These are phyloP conservation scores for Aselliscus stoliczkanus DNA, from an alignment of 2,797 vertebrate genomes.

Conservation along the genomic window DNA sequence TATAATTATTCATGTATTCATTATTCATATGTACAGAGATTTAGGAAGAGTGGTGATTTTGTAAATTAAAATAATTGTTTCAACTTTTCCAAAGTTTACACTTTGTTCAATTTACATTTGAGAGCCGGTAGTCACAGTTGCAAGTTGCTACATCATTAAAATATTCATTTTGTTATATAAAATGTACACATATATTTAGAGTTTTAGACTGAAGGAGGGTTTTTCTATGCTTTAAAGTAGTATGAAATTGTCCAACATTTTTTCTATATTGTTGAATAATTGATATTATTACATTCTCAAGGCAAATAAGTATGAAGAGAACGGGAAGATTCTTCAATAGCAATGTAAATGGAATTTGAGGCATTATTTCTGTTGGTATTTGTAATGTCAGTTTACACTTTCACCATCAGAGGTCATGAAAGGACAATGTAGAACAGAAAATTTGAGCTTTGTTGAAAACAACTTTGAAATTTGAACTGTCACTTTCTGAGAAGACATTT, in stretches of 20 bases:
- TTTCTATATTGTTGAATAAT: not conserved
- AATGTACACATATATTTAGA: not conserved
- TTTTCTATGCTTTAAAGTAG: not conserved
- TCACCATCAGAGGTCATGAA: slow-evolving; percentile 75
- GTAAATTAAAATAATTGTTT: not conserved
- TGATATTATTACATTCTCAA: not conserved
- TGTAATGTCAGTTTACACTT: slow-evolving; percentile 64
- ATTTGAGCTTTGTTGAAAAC: slow-evolving; percentile 26
- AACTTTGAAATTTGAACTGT: slow-evolving; percentile 22
- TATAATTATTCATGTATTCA: not conserved
- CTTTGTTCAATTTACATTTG: not conserved
- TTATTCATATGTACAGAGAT: not conserved
- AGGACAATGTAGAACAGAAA: slow-evolving; percentile 62
- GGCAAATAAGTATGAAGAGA: not conserved
- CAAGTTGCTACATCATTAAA: not conserved
- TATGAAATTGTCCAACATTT: not conserved
- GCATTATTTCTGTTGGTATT: not conserved
- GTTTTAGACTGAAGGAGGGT: not conserved
- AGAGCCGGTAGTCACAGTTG: not conserved
- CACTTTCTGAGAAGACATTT: not conserved
- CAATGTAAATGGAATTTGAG: not conserved
- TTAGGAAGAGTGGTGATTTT: not conserved
- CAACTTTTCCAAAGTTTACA: not conserved
- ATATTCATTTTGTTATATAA: not conserved
- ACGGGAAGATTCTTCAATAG: not conserved